These are phyloP conservation scores for Zapus hudsonius DNA, from an alignment of 2,113 vertebrate genomes.

Conservation along the genomic window DNA sequence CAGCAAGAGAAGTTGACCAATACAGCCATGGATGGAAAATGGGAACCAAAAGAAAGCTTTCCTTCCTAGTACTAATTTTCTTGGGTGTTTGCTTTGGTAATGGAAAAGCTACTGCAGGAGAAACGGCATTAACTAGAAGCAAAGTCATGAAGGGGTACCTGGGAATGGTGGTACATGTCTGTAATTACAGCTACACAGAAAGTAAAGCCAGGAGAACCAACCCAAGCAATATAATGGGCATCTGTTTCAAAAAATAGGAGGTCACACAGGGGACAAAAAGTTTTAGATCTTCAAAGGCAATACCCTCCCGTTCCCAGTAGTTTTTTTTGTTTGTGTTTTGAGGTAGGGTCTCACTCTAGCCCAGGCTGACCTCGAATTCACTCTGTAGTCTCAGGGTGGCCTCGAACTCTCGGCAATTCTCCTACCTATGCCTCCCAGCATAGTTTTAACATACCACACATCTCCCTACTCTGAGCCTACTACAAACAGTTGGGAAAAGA, in stretches of 20 bases:
- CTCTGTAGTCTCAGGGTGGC: too few species aligned
- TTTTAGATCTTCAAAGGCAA: slow-evolving; percentile 29
- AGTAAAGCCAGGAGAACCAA: neutral
- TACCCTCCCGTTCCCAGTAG: neutral
- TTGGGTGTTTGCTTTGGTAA: neutral
- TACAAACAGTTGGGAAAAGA: neutral
- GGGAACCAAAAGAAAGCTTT: neutral
- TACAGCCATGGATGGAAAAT: neutral
- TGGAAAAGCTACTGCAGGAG: neutral
- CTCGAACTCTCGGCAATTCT: too few species aligned
- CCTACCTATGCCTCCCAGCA: too few species aligned
- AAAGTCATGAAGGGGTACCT: slow-evolving; percentile 4
- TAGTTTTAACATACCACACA: neutral
- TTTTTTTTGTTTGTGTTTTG: too few species aligned
- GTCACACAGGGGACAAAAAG: neutral
- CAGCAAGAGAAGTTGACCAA: too few species aligned
- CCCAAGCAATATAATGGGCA: too few species aligned
- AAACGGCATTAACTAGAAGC: neutral
- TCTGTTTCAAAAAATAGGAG: too few species aligned
- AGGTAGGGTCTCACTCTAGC: too few species aligned
- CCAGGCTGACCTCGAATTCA: too few species aligned
- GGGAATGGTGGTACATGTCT: neutral
- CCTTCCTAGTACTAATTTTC: neutral
- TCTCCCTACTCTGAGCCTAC: neutral
- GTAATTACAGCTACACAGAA: neutral